A percentile compares a stretch with the other conserved stretches of the same genome.
Evolutionary conservation across 2,113 vertebrate species (phyloP).

Genomic region (Panthera tigris): DNA sequence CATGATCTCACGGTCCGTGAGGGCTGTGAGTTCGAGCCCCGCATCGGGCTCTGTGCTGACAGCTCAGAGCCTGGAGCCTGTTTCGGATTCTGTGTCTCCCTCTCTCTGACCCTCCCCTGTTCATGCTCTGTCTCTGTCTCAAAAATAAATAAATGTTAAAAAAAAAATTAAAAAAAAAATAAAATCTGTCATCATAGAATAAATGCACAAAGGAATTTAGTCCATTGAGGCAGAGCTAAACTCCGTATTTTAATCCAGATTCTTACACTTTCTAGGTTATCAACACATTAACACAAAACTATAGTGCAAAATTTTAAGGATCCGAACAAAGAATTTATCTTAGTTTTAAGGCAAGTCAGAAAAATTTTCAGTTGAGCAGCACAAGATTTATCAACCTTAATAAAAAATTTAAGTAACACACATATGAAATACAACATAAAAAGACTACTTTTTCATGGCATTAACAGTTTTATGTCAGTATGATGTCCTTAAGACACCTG

Average conservation of each 20-base stretch:
- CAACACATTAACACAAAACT: conserved; percentile 14
- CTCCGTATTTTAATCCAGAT: background rate
- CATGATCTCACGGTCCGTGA: no score
- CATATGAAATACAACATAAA: background rate
- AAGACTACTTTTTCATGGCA: background rate
- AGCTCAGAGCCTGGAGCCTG: no score
- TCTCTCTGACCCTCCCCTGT: no score
- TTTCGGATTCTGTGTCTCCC: no score
- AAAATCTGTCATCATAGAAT: background rate
- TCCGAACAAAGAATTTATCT: background rate
- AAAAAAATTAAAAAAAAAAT: background rate
- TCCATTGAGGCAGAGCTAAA: background rate
- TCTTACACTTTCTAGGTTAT: background rate
- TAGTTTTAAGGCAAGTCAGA: background rate
- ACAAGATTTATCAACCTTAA: background rate
- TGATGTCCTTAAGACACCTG: background rate
- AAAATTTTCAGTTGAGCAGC: background rate
- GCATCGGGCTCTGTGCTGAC: no score
- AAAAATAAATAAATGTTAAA: no score
- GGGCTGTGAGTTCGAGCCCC: no score
- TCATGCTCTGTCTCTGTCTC: no score
- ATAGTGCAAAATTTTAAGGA: background rate
- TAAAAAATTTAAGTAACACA: background rate
- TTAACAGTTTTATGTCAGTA: background rate
- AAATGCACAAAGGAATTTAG: background rate